Percentiles rank a stretch among this genome's conserved stretches.
These are phyloP conservation scores for Zaprionus nigranus DNA, from an alignment of 1,140 invertebrate genomes.

Conservation along the genomic window DNA sequence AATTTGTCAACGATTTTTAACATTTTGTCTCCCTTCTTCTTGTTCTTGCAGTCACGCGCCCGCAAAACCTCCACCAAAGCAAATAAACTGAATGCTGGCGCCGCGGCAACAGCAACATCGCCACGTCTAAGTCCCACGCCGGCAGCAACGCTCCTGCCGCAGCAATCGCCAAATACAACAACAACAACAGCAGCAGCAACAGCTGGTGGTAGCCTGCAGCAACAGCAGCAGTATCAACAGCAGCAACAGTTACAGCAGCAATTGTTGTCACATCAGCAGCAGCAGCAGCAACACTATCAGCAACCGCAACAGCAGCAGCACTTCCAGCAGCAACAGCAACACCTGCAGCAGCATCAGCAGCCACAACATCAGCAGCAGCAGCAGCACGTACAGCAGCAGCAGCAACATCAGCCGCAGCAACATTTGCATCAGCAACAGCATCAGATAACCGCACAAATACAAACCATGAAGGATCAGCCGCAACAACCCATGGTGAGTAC, in stretches of 20 bases:
- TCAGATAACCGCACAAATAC: constrained; percentile 84
- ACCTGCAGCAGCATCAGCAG: constrained; percentile 50
- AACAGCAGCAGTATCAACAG: constrained; percentile 59
- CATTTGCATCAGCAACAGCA: constrained; percentile 81
- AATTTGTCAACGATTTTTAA: constrained; percentile 26
- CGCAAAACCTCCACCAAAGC: constrained; percentile 81
- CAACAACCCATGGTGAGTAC: constrained; percentile 84
- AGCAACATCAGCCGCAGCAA: constrained; percentile 66
- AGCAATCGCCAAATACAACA: constrained; percentile 83
- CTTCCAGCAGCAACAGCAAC: constrained; percentile 60
- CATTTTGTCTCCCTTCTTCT: not conserved
- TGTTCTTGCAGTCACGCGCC: constrained; percentile 68
- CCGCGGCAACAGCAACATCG: constrained; percentile 73
- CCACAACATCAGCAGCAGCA: constrained; percentile 53
- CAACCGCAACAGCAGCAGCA: constrained; percentile 61
- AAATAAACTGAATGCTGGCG: constrained; percentile 75
- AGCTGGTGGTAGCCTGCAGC: constrained; percentile 49
- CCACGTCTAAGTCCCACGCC: constrained; percentile 83
- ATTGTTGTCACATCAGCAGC: constrained; percentile 57
- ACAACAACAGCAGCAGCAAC: constrained; percentile 54
- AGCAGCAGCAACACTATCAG: constrained; percentile 62
- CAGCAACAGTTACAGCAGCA: constrained; percentile 65
- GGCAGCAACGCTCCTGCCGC: constrained; percentile 76
- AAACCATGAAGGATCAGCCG: constrained; percentile 84
- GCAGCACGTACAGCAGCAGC: constrained; percentile 62